Conservation (phyloP, 1,140 invertebrate genomes). For the Caerostris darwini region DNA sequence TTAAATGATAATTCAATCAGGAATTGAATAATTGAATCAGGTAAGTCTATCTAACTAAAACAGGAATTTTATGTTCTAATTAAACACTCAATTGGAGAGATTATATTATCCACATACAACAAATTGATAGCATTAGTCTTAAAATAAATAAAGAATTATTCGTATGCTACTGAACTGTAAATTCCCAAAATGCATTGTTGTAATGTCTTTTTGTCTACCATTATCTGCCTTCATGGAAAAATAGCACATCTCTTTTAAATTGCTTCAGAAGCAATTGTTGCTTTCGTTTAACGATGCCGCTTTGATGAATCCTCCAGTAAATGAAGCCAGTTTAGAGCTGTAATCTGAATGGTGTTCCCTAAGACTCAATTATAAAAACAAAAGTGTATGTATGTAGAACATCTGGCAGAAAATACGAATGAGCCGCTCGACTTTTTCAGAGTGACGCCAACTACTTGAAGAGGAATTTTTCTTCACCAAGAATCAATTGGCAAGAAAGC, state of each 20-base stretch:
- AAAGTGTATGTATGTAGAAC: not conserved
- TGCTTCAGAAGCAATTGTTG: not conserved
- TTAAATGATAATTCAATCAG: no score
- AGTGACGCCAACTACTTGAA: slow-evolving; percentile 54
- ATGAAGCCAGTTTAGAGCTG: not conserved
- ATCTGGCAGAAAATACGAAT: slow-evolving; percentile 12
- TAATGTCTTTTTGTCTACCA: no score
- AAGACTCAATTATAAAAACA: slow-evolving; percentile 17
- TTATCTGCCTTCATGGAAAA: not conserved
- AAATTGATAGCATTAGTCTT: no score
- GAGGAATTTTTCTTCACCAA: not conserved
- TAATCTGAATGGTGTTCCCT: not conserved
- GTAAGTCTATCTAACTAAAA: no score
- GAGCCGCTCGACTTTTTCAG: not conserved
- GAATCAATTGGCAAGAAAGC: slow-evolving; percentile 39
- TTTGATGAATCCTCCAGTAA: not conserved
- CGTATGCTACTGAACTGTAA: no score
- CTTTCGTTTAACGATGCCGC: not conserved
- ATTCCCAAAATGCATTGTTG: no score
- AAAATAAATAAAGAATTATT: no score
- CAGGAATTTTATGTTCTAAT: no score
- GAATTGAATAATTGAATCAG: no score
- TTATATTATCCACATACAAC: no score
- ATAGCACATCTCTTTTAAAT: not conserved
- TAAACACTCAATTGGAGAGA: no score